Evolutionary conservation across 2,797 vertebrate species (phyloP).

Genomic region (Gila robusta): DNA sequence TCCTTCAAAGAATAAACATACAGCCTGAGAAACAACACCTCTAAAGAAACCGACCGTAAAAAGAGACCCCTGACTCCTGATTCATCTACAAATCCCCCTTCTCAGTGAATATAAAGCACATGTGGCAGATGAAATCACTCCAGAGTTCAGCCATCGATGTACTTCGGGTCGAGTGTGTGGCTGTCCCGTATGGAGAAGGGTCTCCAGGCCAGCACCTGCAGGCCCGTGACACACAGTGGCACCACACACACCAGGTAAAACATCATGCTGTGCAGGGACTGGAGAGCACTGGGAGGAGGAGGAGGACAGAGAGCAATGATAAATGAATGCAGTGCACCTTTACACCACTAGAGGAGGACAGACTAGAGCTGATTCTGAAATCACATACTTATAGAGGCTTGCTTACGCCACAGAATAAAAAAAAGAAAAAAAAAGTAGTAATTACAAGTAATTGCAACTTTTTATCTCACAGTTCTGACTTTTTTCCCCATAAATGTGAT

Average conservation of each 20-base stretch:
- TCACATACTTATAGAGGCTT: too few species aligned
- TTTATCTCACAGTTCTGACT: too few species aligned
- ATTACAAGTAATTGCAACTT: too few species aligned
- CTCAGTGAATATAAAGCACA: neutral
- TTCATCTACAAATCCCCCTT: neutral
- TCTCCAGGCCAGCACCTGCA: slow-evolving; percentile 86
- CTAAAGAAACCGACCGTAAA: neutral
- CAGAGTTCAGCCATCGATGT: slow-evolving; percentile 71
- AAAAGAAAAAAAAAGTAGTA: too few species aligned
- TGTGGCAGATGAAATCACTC: too few species aligned
- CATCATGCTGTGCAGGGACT: slow-evolving; percentile 83
- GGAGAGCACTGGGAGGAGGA: slow-evolving; percentile 72
- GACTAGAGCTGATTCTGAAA: neutral
- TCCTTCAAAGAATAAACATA: neutral
- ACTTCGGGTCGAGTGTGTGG: slow-evolving; percentile 78
- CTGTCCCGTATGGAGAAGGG: slow-evolving; percentile 87
- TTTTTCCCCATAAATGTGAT: too few species aligned
- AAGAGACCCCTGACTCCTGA: neutral
- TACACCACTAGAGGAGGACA: slow-evolving; percentile 40
- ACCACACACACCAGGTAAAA: slow-evolving; percentile 89
- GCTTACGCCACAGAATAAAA: too few species aligned
- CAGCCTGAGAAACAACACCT: neutral
- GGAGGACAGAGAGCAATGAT: slow-evolving; percentile 27
- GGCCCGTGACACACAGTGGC: slow-evolving; percentile 79
- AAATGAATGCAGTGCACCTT: neutral